Evolutionary conservation across 2,113 vertebrate genomes (phyloP).

Genomic region (Turdus rufiventris): DNA sequence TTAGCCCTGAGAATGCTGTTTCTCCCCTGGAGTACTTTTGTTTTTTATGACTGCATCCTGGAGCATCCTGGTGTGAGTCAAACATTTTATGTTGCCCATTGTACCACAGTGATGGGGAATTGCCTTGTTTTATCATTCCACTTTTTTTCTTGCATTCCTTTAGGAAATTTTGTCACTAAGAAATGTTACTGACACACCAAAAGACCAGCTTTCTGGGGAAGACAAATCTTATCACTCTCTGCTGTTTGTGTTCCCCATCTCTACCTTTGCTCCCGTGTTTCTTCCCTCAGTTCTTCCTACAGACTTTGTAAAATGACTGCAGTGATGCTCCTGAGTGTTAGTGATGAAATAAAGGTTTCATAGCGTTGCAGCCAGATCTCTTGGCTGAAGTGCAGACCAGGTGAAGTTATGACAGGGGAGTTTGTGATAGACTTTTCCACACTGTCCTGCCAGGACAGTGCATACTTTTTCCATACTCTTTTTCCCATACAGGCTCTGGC

Average conservation of each 20-base stretch:
- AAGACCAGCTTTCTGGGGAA: neutral
- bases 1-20: neutral
- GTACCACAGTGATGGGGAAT: neutral
- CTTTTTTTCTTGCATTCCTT: neutral
- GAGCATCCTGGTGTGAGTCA: neutral
- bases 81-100: neutral
- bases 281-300: neutral
- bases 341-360: neutral
- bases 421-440: neutral
- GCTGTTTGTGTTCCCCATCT: neutral
- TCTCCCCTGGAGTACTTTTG: neutral
- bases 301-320: neutral
- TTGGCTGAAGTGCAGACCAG: neutral
- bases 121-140: neutral
- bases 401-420: neutral
- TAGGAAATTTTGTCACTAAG: neutral
- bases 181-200: neutral
- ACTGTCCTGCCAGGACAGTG: neutral
- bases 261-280: neutral
- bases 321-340: neutral
- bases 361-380: neutral
- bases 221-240: neutral
- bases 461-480: rapidly evolving
- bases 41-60: neutral
- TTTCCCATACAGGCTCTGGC: neutral